Evolutionary conservation across 2,797 vertebrate species (phyloP).

Genomic region (Petrocephalus sullivani): DNA sequence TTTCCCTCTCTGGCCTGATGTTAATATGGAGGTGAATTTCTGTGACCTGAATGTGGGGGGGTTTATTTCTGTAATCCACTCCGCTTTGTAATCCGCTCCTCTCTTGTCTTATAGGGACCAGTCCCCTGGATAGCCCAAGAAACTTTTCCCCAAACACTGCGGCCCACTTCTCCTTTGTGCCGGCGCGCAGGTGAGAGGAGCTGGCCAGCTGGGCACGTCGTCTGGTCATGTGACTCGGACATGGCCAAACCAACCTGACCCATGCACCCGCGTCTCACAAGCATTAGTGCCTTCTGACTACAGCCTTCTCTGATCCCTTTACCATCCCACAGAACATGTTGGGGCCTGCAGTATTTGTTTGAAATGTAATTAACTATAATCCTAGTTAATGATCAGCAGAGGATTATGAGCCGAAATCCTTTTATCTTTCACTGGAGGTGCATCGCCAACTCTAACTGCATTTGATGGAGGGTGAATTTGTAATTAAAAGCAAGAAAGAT

Average conservation of each 20-base stretch:
- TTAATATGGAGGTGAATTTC: background rate
- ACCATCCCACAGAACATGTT: background rate
- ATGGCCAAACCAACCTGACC: background rate
- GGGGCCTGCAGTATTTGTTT: background rate
- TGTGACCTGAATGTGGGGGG: background rate
- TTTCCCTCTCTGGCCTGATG: background rate
- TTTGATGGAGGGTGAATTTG: constrained; percentile 26
- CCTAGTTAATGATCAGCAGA: constrained; percentile 29
- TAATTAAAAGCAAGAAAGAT: constrained; percentile 35
- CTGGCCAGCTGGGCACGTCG: background rate
- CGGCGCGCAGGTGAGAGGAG: constrained; percentile 82
- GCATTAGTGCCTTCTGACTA: background rate
- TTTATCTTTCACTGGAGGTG: constrained; percentile 37
- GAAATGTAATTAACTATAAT: constrained; percentile 17
- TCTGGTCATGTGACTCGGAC: background rate
- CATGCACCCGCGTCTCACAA: background rate
- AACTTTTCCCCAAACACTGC: constrained; percentile 94
- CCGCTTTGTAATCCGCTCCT: constrained; percentile 27
- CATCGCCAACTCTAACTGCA: constrained; percentile 32
- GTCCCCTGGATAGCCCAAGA: constrained; percentile 90
- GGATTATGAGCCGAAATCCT: constrained; percentile 38
- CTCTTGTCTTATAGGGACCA: constrained; percentile 71
- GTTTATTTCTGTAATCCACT: background rate
- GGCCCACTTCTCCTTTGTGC: constrained; percentile 92
- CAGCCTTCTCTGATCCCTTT: background rate